Conservation (phyloP, 2,888 invertebrate genomes). For the Pandemis corylana region DNA sequence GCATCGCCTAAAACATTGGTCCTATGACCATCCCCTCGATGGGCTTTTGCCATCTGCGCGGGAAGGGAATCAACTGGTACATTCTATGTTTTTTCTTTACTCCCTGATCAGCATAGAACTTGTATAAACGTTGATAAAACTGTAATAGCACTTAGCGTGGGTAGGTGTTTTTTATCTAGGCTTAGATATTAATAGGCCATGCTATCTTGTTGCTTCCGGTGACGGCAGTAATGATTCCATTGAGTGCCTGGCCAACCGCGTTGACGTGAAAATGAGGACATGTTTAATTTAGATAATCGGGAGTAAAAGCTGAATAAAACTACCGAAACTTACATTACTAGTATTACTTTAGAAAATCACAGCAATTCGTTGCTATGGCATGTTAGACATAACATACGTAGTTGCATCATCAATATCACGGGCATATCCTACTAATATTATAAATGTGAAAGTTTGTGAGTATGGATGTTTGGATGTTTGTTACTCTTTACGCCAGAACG, state of each 20-base stretch:
- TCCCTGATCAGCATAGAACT: not conserved
- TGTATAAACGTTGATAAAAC: constrained; percentile 19
- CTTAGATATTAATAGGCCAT: constrained; percentile 34
- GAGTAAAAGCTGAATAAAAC: not conserved
- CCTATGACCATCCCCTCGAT: no score
- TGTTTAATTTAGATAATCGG: constrained; percentile 10
- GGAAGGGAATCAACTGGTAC: no score
- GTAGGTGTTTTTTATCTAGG: constrained; percentile 32
- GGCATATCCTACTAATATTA: no score
- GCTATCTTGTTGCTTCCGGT: constrained; percentile 31
- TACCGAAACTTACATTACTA: not conserved
- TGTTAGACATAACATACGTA: no score
- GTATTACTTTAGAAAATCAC: no score
- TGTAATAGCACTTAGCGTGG: constrained; percentile 35
- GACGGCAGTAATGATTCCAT: constrained; percentile 9
- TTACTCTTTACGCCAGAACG: no score
- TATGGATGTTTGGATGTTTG: no score
- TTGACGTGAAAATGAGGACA: constrained; percentile 25
- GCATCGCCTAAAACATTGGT: no score
- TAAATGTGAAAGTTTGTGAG: no score
- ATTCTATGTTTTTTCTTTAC: not conserved
- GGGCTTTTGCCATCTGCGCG: no score
- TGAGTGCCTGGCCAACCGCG: constrained; percentile 12
- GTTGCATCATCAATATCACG: no score
- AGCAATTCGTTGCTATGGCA: no score